A percentile compares a stretch with the other conserved stretches of the same genome.
Evolutionary conservation across 1,140 invertebrate genomes (phyloP).

Genomic region (Trichomalopsis sarcophagae): DNA sequence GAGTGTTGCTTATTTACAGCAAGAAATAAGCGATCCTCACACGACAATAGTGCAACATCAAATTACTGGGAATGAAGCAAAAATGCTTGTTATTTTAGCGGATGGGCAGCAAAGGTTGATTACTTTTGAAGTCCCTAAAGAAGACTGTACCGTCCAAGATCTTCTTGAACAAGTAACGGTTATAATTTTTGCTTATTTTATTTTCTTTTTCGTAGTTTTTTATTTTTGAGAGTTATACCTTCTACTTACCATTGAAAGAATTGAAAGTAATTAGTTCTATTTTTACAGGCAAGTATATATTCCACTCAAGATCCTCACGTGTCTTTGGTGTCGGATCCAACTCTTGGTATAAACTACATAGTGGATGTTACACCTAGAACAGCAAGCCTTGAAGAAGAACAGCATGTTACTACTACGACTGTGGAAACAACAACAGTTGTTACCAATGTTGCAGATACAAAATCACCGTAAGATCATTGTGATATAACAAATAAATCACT

Average conservation of each 20-base stretch:
- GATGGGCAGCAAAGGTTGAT: constrained; percentile 86
- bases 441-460: constrained; percentile 13
- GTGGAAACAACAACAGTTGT: not conserved
- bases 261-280: constrained; percentile 45
- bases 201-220: constrained; percentile 31
- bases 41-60: constrained; percentile 69
- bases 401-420: constrained; percentile 12
- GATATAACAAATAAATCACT: not conserved
- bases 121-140: constrained; percentile 85
- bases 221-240: not conserved
- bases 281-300: constrained; percentile 78
- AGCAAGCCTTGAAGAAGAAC: constrained; percentile 20
- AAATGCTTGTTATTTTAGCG: constrained; percentile 84
- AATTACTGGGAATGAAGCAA: constrained; percentile 78
- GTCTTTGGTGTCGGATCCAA: constrained; percentile 81
- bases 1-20: constrained; percentile 65
- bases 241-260: not conserved
- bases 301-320: constrained; percentile 80
- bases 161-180: constrained; percentile 81
- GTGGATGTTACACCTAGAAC: constrained; percentile 75
- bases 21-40: constrained; percentile 67
- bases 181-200: constrained; percentile 33
- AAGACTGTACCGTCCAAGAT: constrained; percentile 87
- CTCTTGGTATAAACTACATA: constrained; percentile 84
- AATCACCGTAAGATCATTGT: constrained; percentile 34